phyloP scores from a whole-genome alignment of 2,797 vertebrate genomes.

The Platalea minor region DNA sequence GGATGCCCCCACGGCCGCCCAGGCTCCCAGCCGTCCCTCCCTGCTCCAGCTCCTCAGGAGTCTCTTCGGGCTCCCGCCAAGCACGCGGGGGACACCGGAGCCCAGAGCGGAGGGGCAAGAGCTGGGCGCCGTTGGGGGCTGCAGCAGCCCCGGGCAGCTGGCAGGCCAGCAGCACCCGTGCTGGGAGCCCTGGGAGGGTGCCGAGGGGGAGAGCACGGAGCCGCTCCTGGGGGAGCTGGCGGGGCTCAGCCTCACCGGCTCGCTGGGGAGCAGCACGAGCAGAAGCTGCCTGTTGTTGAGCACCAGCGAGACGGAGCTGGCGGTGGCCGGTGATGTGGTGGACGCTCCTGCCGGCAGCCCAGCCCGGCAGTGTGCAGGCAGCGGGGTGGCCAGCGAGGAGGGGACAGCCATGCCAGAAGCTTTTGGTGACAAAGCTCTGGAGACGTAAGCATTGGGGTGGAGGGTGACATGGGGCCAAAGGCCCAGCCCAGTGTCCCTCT shows the following conservation, averaged over 20 bases:
- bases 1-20: neutral
- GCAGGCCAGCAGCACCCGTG: neutral
- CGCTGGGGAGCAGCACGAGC: neutral
- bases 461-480: neutral
- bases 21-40: neutral
- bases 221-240: neutral
- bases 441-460: neutral
- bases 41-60: conserved; percentile 25
- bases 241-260: neutral
- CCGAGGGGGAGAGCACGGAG: neutral
- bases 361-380: neutral
- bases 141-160: neutral
- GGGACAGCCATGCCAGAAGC: neutral
- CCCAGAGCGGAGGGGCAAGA: neutral
- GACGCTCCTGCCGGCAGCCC: neutral
- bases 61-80: neutral
- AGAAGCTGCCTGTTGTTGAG: neutral
- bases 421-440: neutral
- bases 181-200: neutral
- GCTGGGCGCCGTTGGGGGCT: neutral
- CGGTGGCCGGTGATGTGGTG: neutral
- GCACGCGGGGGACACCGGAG: neutral
- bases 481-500: no score
- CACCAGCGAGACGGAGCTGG: neutral
- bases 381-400: neutral